Evolutionary conservation across 2,888 invertebrate species (phyloP).

Genomic region (Molanna angustata): DNA sequence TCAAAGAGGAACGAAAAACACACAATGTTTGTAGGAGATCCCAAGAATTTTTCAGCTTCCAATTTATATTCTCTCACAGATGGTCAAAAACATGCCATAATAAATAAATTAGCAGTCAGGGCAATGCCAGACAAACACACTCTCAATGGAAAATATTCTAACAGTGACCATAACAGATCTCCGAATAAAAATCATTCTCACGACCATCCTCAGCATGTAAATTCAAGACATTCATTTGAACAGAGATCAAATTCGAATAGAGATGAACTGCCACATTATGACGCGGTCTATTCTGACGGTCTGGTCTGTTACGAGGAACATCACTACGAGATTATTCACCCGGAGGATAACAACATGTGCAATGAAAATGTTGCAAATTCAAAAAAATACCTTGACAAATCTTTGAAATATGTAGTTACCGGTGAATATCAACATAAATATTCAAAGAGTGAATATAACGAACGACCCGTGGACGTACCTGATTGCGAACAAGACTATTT

Average conservation of each 20-base stretch:
- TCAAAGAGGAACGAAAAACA: conserved; percentile 9
- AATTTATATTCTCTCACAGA: conserved; percentile 31
- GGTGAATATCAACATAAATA: conserved; percentile 11
- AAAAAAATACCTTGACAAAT: conserved; percentile 18
- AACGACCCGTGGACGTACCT: conserved; percentile 43
- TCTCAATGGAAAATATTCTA: conserved; percentile 15
- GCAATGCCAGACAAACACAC: conserved; percentile 59
- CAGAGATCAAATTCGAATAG: conserved; percentile 1
- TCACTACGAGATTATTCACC: conserved; percentile 44
- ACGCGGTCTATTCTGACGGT: conserved; percentile 49
- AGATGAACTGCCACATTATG: conserved; percentile 40
- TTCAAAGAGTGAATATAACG: conserved; percentile 31
- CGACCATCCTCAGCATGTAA: conserved; percentile 8
- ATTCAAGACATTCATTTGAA: conserved; percentile 8
- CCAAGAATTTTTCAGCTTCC: conserved; percentile 24
- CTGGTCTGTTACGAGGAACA: conserved; percentile 39
- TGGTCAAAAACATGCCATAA: conserved; percentile 32
- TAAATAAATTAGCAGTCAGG: conserved; percentile 56
- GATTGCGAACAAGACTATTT: conserved; percentile 29
- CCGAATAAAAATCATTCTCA: conserved; percentile 15
- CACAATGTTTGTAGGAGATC: conserved; percentile 5
- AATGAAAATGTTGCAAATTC: conserved; percentile 27
- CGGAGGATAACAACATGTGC: conserved; percentile 29
- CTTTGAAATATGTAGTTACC: conserved; percentile 18
- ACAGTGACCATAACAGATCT: conserved; percentile 17